Percentiles rank a stretch among this genome's conserved stretches.
phyloP scores from a whole-genome alignment of 2,888 invertebrate genomes.

The Melanargia galathea region DNA sequence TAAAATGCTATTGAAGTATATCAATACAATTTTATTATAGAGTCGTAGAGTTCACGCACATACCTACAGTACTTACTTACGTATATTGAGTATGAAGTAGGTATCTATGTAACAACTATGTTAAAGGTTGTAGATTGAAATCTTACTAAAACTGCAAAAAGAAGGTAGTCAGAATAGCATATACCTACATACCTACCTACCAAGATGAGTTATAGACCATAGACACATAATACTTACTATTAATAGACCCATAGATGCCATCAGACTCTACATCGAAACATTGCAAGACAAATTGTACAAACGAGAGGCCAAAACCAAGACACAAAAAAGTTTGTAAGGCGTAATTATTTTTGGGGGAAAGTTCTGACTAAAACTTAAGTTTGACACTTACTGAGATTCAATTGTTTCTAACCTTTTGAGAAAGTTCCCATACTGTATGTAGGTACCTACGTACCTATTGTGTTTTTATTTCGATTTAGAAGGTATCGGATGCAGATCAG shows the following conservation, averaged over 20 bases:
- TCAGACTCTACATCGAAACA: background rate
- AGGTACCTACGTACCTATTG: no score
- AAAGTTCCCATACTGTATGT: background rate
- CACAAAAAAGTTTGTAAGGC: slow-evolving; percentile 2
- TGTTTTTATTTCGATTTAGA: no score
- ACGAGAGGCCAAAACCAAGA: slow-evolving; percentile 2
- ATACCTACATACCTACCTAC: no score
- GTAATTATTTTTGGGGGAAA: slow-evolving; percentile 1
- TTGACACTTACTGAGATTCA: background rate
- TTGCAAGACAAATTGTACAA: slow-evolving; percentile 11
- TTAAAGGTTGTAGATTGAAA: no score
- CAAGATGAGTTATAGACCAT: no score
- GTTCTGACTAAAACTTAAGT: background rate
- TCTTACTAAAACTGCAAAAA: background rate
- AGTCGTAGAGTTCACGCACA: background rate
- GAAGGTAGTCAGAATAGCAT: background rate
- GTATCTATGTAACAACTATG: no score
- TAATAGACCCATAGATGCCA: background rate
- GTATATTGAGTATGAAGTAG: no score
- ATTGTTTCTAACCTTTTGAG: background rate
- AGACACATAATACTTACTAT: no score
- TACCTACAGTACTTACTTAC: no score
- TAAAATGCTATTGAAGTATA: slow-evolving; percentile 17
- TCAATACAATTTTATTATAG: background rate
- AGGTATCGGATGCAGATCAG: no score